Conservation (phyloP, 2,888 invertebrate species). For the Lasius platythorax region DNA sequence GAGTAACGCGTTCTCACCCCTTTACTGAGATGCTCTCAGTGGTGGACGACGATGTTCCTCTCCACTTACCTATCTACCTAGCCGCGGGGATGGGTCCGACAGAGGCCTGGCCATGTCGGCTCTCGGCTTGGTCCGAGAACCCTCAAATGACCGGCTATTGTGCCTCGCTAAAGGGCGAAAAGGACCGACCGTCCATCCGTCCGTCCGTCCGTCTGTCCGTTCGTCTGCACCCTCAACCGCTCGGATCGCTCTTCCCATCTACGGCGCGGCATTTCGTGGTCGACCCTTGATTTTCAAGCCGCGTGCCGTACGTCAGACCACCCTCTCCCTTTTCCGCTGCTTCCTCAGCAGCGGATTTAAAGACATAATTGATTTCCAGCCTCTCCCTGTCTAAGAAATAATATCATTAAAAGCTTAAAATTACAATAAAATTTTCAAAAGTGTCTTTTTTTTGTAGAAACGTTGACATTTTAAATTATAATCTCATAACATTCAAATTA, state of each 20-base stretch:
- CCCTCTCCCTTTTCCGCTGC: conserved; percentile 6
- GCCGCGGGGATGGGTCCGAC: conserved; percentile 46
- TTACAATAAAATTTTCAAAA: not conserved
- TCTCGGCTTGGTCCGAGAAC: conserved; percentile 61
- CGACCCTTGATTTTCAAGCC: conserved; percentile 75
- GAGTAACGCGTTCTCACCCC: conserved; percentile 45
- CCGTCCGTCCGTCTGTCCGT: conserved; percentile 22
- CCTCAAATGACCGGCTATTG: conserved; percentile 73
- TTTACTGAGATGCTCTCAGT: conserved; percentile 44
- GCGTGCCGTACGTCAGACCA: conserved; percentile 16
- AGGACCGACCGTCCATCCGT: conserved; percentile 40
- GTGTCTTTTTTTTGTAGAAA: not conserved
- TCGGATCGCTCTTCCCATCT: conserved; percentile 17
- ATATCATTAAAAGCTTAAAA: not conserved
- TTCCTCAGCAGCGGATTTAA: conserved; percentile 12
- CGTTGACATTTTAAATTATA: not conserved
- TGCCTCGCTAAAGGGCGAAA: conserved; percentile 70
- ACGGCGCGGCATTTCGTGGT: conserved; percentile 70
- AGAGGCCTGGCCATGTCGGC: conserved; percentile 48
- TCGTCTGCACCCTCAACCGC: conserved; percentile 25
- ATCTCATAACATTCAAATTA: conserved; percentile 15
- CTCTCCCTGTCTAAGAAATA: not conserved
- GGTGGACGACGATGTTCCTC: conserved; percentile 26
- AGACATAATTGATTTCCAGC: conserved; percentile 27
- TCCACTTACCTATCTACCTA: conserved; percentile 24